Evolutionary conservation across 1,140 invertebrate genomes (phyloP).

Genomic region (Xylocopa sonorina): DNA sequence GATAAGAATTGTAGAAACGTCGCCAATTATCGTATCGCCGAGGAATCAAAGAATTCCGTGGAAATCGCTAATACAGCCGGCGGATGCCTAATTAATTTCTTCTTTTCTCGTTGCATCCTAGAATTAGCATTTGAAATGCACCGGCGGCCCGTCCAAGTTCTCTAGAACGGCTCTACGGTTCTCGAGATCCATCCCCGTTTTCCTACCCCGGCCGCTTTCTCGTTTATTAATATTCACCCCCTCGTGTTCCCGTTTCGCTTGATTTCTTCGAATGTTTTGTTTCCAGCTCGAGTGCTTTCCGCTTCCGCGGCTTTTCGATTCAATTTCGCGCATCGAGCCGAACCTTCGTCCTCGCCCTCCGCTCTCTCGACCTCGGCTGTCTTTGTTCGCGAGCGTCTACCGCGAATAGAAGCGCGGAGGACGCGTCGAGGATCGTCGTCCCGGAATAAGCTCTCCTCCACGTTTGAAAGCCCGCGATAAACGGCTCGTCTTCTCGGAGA

Average conservation of each 20-base stretch:
- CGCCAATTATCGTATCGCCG: constrained; percentile 11
- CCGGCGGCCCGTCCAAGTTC: background rate
- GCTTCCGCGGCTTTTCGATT: background rate
- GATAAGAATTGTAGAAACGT: constrained; percentile 39
- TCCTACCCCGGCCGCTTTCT: too few relatives aligned
- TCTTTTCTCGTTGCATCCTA: background rate
- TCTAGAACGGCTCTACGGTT: background rate
- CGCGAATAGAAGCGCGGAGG: background rate
- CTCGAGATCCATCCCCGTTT: background rate
- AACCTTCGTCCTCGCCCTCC: background rate
- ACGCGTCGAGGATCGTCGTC: constrained; percentile 33
- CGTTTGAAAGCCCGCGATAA: constrained; percentile 29
- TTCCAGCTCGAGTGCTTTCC: background rate
- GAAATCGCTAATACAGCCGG: constrained; percentile 4
- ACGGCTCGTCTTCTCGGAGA: background rate
- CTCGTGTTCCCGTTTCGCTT: background rate
- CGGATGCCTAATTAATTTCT: constrained; percentile 35
- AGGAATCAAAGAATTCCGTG: background rate
- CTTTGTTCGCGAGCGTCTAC: background rate
- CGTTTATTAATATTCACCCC: constrained; percentile 40
- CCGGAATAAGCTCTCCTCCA: constrained; percentile 32
- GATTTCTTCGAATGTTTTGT: constrained; percentile 31
- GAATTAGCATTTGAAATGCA: constrained; percentile 32
- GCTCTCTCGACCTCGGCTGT: background rate
- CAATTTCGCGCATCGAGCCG: constrained; percentile 8